Percentiles rank a stretch among this genome's conserved stretches.
These are phyloP conservation scores for Sarcophaga carnaria DNA, from an alignment of 2,888 invertebrate genomes.

Conservation along the genomic window DNA sequence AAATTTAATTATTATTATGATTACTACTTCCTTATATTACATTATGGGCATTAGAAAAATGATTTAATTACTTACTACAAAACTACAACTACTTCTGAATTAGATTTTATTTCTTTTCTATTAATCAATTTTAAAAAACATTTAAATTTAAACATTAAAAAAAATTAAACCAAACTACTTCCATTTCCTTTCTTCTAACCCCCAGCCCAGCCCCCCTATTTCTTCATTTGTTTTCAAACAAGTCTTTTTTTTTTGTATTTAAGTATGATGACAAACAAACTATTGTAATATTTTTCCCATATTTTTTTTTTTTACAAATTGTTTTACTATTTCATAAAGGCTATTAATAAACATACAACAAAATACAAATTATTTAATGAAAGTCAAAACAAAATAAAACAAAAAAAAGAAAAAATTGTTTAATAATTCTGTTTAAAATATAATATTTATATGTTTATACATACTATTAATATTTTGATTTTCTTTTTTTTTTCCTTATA, in stretches of 20 bases:
- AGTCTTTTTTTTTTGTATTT: constrained; percentile 33
- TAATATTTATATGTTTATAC: constrained; percentile 62
- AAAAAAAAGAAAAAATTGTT: constrained; percentile 28
- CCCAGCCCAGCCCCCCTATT: no score
- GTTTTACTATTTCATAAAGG: constrained; percentile 55
- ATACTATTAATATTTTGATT: constrained; percentile 43
- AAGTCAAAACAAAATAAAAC: background rate
- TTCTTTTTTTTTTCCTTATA: constrained; percentile 24
- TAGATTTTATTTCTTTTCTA: background rate
- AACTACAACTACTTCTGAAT: background rate
- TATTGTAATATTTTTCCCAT: constrained; percentile 39
- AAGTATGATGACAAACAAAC: constrained; percentile 26
- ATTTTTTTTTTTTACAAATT: constrained; percentile 31
- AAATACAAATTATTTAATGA: constrained; percentile 32
- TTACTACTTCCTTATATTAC: no score
- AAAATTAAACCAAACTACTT: constrained; percentile 27
- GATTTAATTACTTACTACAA: background rate
- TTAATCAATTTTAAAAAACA: constrained; percentile 2
- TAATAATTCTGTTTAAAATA: constrained; percentile 55
- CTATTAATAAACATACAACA: constrained; percentile 35
- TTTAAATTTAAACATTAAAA: background rate
- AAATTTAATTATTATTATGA: no score
- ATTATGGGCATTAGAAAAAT: constrained; percentile 22
- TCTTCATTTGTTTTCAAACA: constrained; percentile 13
- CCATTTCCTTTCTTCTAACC: constrained; percentile 7